A percentile compares a stretch with the other conserved stretches of the same genome.
These are phyloP conservation scores for Gryllus longicercus DNA, from an alignment of 2,888 invertebrate species.

Conservation along the genomic window DNA sequence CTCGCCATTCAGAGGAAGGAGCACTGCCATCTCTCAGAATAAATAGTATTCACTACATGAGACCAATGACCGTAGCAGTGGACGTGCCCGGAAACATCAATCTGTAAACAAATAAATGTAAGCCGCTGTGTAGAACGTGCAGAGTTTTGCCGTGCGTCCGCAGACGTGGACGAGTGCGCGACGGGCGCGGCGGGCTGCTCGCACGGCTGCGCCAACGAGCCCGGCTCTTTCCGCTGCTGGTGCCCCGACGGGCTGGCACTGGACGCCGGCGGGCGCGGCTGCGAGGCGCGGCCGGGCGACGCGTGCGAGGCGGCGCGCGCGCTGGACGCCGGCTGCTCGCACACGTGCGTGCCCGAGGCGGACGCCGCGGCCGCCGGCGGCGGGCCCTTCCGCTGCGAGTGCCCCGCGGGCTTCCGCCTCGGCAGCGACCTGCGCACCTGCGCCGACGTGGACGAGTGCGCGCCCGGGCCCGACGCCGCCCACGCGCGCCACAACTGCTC, in stretches of 20 bases:
- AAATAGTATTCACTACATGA: too few relatives aligned
- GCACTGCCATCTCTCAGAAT: too few relatives aligned
- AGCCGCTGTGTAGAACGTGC: too few relatives aligned
- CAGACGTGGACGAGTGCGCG: conserved; percentile 46
- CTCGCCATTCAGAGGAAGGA: too few relatives aligned
- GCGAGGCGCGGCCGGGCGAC: conserved; percentile 51
- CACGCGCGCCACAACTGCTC: conserved; percentile 2
- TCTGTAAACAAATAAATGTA: too few relatives aligned
- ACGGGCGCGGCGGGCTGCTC: conserved; percentile 53
- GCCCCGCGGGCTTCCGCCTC: conserved; percentile 43
- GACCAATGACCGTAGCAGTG: too few relatives aligned
- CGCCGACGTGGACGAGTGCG: conserved; percentile 46
- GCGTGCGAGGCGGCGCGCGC: conserved; percentile 26
- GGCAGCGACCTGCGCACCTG: conserved; percentile 43
- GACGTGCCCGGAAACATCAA: too few relatives aligned
- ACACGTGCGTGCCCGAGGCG: conserved; percentile 45
- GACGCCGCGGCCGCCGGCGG: conserved; percentile 41
- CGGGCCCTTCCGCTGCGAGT: conserved; percentile 47
- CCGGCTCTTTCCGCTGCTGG: conserved; percentile 47
- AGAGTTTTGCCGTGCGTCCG: not conserved
- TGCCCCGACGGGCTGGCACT: conserved; percentile 39
- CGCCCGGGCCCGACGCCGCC: conserved; percentile 24
- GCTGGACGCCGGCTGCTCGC: conserved; percentile 47
- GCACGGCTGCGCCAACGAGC: conserved; percentile 49
- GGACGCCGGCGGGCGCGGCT: conserved; percentile 42